Base-by-base conservation (phyloP, 2,888 invertebrate genomes). In the Galeopsomyia nigrocyanea region DNA sequence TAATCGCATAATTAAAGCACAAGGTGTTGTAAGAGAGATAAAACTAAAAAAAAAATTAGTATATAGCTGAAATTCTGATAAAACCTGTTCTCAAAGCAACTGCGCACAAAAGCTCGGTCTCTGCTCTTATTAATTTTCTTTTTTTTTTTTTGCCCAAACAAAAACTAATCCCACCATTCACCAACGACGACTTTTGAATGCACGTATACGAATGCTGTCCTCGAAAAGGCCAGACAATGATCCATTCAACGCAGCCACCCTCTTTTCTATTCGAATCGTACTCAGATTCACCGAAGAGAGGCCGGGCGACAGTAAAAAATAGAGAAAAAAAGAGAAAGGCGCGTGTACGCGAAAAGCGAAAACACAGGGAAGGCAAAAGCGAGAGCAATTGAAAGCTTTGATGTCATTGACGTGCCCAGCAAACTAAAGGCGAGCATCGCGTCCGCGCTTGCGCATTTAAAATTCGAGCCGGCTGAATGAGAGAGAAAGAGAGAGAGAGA, bases 311-410 rank as follows among this genome's bases (percentile, higher is more conserved):
- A 39, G 14, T 56, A 65, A 17, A n/a, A 21, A 6, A n/a, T n/a
- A n/a, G 26, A 17, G 0, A 22, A 57, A 47, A 49, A 57, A 49
- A 58, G n/a, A n/a, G n/a, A 67, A 56, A 16, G 57, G 22, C 47
- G 3, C 10, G 46, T n/a, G 21, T 17, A n/a, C 62, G 19, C n/a
- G n/a, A 53, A 49, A 51, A 39, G 39, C 39, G 10, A 39, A 39
- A 39, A 39, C 39, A 39, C 13, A 39, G 39, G 46, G 53, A 61
- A 55, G 14, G n/a, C 39, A 51, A 58, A 55, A 56, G 39, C 7
- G 47, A 58, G 50, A 69, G 70, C 63, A 70, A 64, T 70, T 63
- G 70, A 64, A 70, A 58, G 70, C 64, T 70, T 69, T 69, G 68
- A 69, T 69, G 68, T 63, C 68, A 17, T 69, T 62, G 39, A 56